These are phyloP conservation scores for Petrosia ficiformis DNA, from an alignment of 37 sponge, comb jelly and placozoan species.

Conservation along the genomic window DNA sequence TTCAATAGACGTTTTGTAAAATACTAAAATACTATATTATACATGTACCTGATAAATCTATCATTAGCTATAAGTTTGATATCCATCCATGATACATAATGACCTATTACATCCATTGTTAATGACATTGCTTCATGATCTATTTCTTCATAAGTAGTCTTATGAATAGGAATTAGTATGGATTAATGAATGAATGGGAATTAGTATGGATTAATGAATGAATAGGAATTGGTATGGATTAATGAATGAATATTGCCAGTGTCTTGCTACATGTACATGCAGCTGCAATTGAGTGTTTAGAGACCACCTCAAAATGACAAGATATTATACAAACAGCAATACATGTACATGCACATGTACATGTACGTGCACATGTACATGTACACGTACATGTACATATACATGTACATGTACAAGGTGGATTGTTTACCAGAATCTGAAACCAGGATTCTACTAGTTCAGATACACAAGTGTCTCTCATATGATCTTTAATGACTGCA, in stretches of 20 bases:
- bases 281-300: not conserved
- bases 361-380: too few relatives aligned
- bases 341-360: not conserved
- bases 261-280: too few relatives aligned
- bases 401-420: too few relatives aligned
- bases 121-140: constrained; percentile 51
- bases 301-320: not conserved
- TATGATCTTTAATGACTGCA: constrained; percentile 79
- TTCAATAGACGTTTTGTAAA: too few relatives aligned
- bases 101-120: constrained; percentile 78
- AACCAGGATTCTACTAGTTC: constrained; percentile 85
- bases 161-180: not conserved
- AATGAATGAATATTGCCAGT: too few relatives aligned
- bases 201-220: too few relatives aligned
- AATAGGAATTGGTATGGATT: too few relatives aligned
- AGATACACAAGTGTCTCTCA: constrained; percentile 79
- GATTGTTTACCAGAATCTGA: constrained; percentile 70
- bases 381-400: too few relatives aligned
- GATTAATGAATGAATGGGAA: too few relatives aligned
- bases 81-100: constrained; percentile 88
- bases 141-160: constrained; percentile 45
- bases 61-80: constrained; percentile 80
- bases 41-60: constrained; percentile 67
- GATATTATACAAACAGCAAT: not conserved
- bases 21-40: too few relatives aligned